phyloP scores from a whole-genome alignment of 1,140 invertebrate species.

The Drosophila truncata region DNA sequence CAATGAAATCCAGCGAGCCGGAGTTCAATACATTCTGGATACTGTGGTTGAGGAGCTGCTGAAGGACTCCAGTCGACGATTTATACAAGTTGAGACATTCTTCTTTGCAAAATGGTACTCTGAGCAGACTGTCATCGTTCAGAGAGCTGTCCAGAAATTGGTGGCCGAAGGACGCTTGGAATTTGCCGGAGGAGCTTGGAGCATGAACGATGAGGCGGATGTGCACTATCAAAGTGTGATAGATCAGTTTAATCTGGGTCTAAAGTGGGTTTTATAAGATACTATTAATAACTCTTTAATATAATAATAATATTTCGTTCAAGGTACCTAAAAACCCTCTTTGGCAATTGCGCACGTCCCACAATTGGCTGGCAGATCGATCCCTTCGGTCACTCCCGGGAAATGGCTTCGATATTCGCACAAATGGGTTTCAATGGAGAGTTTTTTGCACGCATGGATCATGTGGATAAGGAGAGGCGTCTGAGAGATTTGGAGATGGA shows the following conservation, averaged over 20 bases:
- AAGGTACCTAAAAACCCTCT: constrained; percentile 90
- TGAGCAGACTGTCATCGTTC: constrained; percentile 88
- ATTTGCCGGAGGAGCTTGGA: constrained; percentile 95
- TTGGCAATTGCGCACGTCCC: constrained; percentile 93
- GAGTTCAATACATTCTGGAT: constrained; percentile 96
- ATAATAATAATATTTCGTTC: neutral
- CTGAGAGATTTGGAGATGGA: constrained; percentile 86
- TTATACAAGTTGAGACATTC: constrained; percentile 93
- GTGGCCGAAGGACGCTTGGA: constrained; percentile 93
- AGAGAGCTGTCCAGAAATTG: constrained; percentile 87
- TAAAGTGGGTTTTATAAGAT: constrained; percentile 87
- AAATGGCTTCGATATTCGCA: constrained; percentile 94
- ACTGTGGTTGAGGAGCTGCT: constrained; percentile 93
- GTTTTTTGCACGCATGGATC: constrained; percentile 95
- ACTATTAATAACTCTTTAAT: neutral
- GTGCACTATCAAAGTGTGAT: constrained; percentile 97
- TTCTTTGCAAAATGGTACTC: constrained; percentile 98
- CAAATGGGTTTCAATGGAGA: constrained; percentile 94
- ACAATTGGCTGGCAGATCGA: constrained; percentile 97
- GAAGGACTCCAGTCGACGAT: constrained; percentile 90
- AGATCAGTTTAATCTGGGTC: constrained; percentile 95
- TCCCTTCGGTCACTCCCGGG: constrained; percentile 96
- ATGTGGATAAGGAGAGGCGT: constrained; percentile 91
- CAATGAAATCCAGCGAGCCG: constrained; percentile 90
- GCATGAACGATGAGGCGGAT: constrained; percentile 97